phyloP scores from a whole-genome alignment of 2,113 vertebrate genomes.

The Menidia beryllina region DNA sequence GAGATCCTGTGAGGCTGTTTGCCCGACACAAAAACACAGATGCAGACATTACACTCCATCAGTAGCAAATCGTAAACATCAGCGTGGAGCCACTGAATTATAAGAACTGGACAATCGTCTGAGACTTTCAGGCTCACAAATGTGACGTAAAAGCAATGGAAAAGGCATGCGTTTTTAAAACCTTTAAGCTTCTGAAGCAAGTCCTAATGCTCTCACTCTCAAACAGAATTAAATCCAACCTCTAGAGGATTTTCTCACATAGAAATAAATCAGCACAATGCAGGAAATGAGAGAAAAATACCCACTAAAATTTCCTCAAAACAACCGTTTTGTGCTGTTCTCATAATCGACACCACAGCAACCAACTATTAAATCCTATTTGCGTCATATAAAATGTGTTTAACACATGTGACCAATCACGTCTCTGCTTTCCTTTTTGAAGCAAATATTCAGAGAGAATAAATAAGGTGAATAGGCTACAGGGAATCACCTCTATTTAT shows the following conservation, averaged over 20 bases:
- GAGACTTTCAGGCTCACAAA: background rate
- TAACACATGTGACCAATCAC: too few relatives aligned
- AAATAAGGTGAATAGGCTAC: background rate
- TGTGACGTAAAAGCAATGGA: background rate
- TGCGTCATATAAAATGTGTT: too few relatives aligned
- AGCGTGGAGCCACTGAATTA: conserved; percentile 2
- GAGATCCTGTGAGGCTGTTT: conserved; percentile 31
- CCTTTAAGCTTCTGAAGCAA: background rate
- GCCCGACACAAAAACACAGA: conserved; percentile 39
- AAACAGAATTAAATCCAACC: background rate
- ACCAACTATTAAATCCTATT: too few relatives aligned
- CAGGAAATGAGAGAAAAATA: too few relatives aligned
- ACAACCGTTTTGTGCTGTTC: background rate
- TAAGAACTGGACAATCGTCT: background rate
- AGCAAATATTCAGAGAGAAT: too few relatives aligned
- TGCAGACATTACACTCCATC: conserved; percentile 14
- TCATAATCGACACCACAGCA: too few relatives aligned
- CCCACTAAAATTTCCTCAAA: too few relatives aligned
- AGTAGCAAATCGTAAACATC: background rate
- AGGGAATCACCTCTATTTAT: too few relatives aligned
- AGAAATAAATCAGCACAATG: too few relatives aligned
- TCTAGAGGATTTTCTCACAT: too few relatives aligned
- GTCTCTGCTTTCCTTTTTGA: too few relatives aligned
- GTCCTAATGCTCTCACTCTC: background rate
- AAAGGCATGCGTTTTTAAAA: background rate